phyloP scores from a whole-genome alignment of 2,113 vertebrate species.

The Gorsachius goisagi region DNA sequence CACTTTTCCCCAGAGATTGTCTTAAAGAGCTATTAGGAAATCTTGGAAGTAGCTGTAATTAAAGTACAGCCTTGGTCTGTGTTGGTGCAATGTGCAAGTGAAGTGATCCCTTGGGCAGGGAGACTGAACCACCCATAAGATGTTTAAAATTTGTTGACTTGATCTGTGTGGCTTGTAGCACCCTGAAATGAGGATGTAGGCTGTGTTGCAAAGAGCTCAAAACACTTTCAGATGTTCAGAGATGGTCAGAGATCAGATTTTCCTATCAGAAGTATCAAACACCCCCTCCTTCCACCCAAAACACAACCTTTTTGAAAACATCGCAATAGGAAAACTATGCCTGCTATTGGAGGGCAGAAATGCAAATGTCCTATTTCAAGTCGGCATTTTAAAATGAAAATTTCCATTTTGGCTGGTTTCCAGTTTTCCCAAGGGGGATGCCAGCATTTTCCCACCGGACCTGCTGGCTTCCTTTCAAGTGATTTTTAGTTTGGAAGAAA shows the following conservation, averaged over 20 bases:
- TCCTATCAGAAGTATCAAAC: conserved; percentile 12
- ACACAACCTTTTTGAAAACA: background rate
- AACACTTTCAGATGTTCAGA: conserved; percentile 30
- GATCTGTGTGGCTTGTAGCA: background rate
- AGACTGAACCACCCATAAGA: background rate
- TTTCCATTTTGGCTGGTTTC: background rate
- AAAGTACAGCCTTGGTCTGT: background rate
- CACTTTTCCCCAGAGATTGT: background rate
- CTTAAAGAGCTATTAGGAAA: background rate
- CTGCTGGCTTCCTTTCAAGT: background rate
- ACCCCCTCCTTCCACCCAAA: background rate
- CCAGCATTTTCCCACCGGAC: background rate
- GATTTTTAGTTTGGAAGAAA: background rate
- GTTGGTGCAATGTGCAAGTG: background rate
- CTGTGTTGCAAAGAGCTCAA: background rate
- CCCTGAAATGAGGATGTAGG: background rate
- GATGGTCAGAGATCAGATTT: conserved; percentile 12
- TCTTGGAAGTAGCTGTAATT: background rate
- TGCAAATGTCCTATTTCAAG: background rate
- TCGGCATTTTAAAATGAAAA: background rate
- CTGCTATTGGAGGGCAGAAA: background rate
- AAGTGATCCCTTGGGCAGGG: background rate
- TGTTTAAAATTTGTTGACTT: background rate
- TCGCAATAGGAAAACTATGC: background rate
- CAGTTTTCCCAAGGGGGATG: background rate